Evolutionary conservation across 1,140 invertebrate species (phyloP).

Genomic region (Listronotus oregonensis): DNA sequence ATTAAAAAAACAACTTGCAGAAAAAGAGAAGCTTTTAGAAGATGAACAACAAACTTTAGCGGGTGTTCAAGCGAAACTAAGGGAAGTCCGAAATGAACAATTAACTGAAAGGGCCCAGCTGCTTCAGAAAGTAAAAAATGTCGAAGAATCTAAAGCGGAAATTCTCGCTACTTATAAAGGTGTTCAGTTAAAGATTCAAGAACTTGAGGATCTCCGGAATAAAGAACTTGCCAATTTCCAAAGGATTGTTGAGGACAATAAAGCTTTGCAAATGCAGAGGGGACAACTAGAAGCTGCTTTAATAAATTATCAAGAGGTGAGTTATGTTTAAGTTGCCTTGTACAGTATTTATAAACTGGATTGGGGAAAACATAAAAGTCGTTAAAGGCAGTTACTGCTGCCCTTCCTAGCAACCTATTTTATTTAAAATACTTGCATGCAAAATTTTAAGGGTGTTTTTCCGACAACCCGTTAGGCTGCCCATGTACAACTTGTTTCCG

Average conservation of each 20-base stretch:
- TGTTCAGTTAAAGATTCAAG: conserved; percentile 46
- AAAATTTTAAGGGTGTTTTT: too few species aligned
- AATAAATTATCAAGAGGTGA: conserved; percentile 43
- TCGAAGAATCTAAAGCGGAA: conserved; percentile 61
- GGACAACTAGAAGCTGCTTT: conserved; percentile 63
- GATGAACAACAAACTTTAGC: conserved; percentile 74
- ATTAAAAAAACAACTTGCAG: conserved; percentile 83
- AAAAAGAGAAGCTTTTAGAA: conserved; percentile 74
- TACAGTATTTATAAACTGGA: too few species aligned
- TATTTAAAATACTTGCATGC: too few species aligned
- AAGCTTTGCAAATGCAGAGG: conserved; percentile 59
- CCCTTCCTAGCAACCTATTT: too few species aligned
- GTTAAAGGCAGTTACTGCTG: too few species aligned
- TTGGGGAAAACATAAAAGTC: too few species aligned
- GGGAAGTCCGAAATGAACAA: conserved; percentile 77
- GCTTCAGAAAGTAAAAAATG: conserved; percentile 60
- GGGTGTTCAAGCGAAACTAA: conserved; percentile 74
- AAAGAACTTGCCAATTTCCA: conserved; percentile 63
- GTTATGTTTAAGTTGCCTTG: not conserved
- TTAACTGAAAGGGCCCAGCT: conserved; percentile 66
- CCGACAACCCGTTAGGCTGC: too few species aligned
- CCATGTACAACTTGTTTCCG: too few species aligned
- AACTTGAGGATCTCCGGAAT: conserved; percentile 63
- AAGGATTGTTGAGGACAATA: conserved; percentile 63
- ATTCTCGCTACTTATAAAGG: conserved; percentile 37